Evolutionary conservation across 2,113 vertebrate genomes (phyloP).

Genomic region (Ranitomeya variabilis): DNA sequence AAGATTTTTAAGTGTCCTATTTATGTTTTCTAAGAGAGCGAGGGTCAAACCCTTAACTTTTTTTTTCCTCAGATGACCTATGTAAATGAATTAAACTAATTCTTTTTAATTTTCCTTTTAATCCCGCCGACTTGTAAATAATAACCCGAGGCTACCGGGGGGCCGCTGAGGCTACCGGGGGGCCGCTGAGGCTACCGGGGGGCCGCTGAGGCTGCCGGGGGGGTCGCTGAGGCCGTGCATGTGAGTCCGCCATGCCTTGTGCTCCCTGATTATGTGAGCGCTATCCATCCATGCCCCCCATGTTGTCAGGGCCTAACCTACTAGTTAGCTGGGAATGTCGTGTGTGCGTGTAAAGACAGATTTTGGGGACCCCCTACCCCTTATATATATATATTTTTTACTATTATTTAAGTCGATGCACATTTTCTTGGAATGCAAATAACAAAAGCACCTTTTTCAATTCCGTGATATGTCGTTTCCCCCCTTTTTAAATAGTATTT

Average conservation of each 20-base stretch:
- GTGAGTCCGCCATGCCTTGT: neutral
- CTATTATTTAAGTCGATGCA: neutral
- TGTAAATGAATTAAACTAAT: conserved; percentile 29
- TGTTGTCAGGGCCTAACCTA: neutral
- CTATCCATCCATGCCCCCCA: neutral
- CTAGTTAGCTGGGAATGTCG: neutral
- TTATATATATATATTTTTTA: neutral
- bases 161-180: no score
- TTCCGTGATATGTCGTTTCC: neutral
- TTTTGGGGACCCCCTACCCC: neutral
- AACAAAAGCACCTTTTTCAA: neutral
- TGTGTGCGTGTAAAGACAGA: neutral
- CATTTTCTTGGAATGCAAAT: neutral
- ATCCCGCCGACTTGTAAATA: conserved; percentile 31
- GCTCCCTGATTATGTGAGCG: neutral
- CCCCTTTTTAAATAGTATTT: conserved; percentile 35
- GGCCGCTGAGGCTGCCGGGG: no score
- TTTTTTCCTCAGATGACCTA: conserved; percentile 21
- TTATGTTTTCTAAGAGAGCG: conserved; percentile 14
- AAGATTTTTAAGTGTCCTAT: conserved; percentile 29
- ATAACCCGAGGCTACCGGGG: neutral
- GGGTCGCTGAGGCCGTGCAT: neutral
- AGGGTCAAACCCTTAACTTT: neutral
- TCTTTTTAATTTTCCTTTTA: conserved; percentile 22
- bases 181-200: no score